Evolutionary conservation across 2,113 vertebrate genomes (phyloP), one percentile per base, ranked within the genome.

Genomic region (Argyrosomus japonicus): DNA sequence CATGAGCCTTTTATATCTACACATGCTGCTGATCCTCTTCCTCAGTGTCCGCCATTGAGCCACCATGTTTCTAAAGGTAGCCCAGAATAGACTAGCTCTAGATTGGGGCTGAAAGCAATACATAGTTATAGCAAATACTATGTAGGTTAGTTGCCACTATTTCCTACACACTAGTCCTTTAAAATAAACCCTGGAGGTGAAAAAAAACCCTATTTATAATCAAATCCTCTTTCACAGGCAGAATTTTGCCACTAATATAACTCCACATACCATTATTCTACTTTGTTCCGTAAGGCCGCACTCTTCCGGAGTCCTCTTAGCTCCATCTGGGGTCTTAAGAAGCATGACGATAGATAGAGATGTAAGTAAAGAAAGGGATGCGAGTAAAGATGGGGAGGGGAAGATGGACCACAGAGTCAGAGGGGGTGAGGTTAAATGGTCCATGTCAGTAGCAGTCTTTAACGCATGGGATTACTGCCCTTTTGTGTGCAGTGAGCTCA

Each of bases 401-500:
- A 61, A 76, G 84, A 86, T 72, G 51, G 79, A 79, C 68, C 72
- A 13, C 61, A 47, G 89, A 68, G 69, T 88, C 75, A 81, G 87
- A 69, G 73, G 68, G n/a, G 75, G 58, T 54, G 82, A 90, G 88
- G 89, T 89, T 93, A 93, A 93, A 94, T 89, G 91, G 87, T 54
- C 91, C 90, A 65, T 91, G 89, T 91, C 93, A 88, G 85, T 79
- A 72, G 75, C 58, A 77, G 84, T 91, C 90, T 92, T 92, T 91
- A 91, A 89, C 73, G 15, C 88, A 88, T 81, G 85, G 91, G 91
- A 93, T 94, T 94, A 93, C 90, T 77, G 89, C 51, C 79, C 90
- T 88, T 91, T 93, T 93, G 93, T 93, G 92, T 90, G 76, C 85
- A 12, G 9, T 63, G 74, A 82, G 89, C 87, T 89, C 84, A 79